Base-by-base conservation (phyloP, 2,888 invertebrate species). In the Latheticus oryzae region DNA sequence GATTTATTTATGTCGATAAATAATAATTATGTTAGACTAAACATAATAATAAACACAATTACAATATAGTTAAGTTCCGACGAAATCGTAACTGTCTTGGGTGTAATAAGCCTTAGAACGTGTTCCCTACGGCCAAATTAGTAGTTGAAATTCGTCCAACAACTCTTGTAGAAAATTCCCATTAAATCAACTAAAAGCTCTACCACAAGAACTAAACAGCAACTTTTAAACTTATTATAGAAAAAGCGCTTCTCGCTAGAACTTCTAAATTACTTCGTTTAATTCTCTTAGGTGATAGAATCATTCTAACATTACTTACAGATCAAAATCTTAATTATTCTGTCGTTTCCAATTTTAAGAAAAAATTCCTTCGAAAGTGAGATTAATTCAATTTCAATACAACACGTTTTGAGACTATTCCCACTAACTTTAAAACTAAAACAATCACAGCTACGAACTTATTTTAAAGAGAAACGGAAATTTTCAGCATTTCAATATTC, bases 71-170 rank as follows among this genome's bases (percentile, higher is more conserved):
- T 24, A 17, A 37, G 9, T 8, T 19, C 17, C 11, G 17, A 38
- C 38, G 13, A 52, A 42, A 52, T 40, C 23, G 19, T 19, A 38
- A 28, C 52, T 30, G 15, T 42, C 52, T 42, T 30, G 40, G 28
- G 52, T 28, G 32, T 37, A 52, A 52, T 52, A 52, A 52, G 52
- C 52, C 9, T 23, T 12, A 32, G 47, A 45, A 30, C 33, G 17
- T 21, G 42, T 42, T 54, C 45, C 48, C 38, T 13, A 9, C 8
- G 42, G 56, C 42, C 11, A 42, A 50, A 56, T 56, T 56, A 51
- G 50, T 42, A 33, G 17, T 56, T 56, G 50, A 56, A 56, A 50
- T 56, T 42, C 50, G 56, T 51, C 55, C 47, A 48, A 55, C 55
- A 38, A 48, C 55, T 55, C 48, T 21, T 26, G 23, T 55, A 48